phyloP scores from a whole-genome alignment of 1,140 invertebrate species.

The Sitophilus oryzae region DNA sequence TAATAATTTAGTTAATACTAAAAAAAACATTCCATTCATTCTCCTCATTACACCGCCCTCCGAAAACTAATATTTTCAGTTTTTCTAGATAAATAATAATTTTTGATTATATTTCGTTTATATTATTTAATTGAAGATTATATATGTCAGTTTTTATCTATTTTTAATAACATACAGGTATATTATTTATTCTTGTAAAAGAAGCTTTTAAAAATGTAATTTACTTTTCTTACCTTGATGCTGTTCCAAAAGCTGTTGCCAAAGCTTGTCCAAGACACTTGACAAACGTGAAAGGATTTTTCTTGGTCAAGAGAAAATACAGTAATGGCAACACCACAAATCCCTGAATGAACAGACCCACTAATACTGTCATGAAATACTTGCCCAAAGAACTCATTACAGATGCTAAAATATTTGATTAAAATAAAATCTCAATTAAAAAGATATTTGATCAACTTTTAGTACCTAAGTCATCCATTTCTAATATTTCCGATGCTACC shows the following conservation, averaged over 20 bases:
- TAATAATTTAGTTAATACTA: no score
- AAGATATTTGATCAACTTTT: no score
- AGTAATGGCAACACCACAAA: slow-evolving; percentile 66
- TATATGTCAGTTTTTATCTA: background rate
- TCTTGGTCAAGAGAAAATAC: slow-evolving; percentile 59
- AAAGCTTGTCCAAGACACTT: slow-evolving; percentile 68
- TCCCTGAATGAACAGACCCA: slow-evolving; percentile 74
- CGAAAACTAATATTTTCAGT: no score
- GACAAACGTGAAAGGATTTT: slow-evolving; percentile 62
- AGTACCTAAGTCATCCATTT: slow-evolving; percentile 69
- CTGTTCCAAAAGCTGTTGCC: slow-evolving; percentile 73
- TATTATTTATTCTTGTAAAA: background rate
- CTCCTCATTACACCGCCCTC: no score
- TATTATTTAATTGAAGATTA: background rate
- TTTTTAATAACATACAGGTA: background rate
- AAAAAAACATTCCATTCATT: no score
- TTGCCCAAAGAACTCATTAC: slow-evolving; percentile 71
- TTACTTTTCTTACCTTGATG: slow-evolving; percentile 49
- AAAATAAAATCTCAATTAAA: no score
- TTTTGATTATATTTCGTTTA: no score
- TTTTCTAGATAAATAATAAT: no score
- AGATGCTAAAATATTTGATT: slow-evolving; percentile 11
- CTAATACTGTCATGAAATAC: slow-evolving; percentile 74
- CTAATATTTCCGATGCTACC: slow-evolving; percentile 71
- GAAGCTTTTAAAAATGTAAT: no score